These are phyloP conservation scores for Zophobas atratus DNA, from an alignment of 1,140 invertebrate genomes.

Conservation along the genomic window DNA sequence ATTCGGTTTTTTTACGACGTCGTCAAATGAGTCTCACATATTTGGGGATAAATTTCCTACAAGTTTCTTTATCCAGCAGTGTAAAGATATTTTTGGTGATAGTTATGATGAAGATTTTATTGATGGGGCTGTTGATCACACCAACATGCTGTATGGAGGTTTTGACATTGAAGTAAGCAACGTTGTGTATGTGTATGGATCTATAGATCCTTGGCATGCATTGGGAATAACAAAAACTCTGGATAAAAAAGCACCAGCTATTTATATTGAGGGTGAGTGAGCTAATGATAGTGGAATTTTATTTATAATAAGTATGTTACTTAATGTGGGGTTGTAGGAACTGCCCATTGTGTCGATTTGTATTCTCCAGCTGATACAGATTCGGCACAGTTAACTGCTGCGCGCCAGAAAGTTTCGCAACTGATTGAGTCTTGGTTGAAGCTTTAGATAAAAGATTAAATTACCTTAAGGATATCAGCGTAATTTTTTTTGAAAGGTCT, in stretches of 20 bases:
- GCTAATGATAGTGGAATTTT: background rate
- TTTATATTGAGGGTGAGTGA: slow-evolving; percentile 79
- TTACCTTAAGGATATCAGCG: too few species aligned
- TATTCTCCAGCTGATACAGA: slow-evolving; percentile 79
- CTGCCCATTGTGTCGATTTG: slow-evolving; percentile 88
- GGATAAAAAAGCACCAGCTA: slow-evolving; percentile 75
- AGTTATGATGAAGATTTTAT: slow-evolving; percentile 75
- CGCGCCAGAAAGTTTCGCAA: slow-evolving; percentile 74
- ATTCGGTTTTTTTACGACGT: slow-evolving; percentile 96
- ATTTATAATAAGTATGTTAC: background rate
- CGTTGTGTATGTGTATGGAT: slow-evolving; percentile 91
- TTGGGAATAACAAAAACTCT: slow-evolving; percentile 78
- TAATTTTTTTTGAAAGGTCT: too few species aligned
- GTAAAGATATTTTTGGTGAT: slow-evolving; percentile 85
- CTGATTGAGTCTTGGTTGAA: slow-evolving; percentile 68
- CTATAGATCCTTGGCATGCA: slow-evolving; percentile 95
- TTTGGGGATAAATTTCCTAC: slow-evolving; percentile 86
- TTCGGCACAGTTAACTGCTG: slow-evolving; percentile 74
- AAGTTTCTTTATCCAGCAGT: slow-evolving; percentile 87
- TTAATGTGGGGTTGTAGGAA: slow-evolving; percentile 71
- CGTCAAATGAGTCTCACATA: slow-evolving; percentile 78
- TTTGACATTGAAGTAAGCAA: slow-evolving; percentile 79
- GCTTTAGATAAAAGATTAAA: background rate
- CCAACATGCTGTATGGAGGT: slow-evolving; percentile 88
- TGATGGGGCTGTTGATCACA: slow-evolving; percentile 75